These are phyloP conservation scores for Dunckerocampus dactyliophorus DNA, from an alignment of 2,113 vertebrate genomes.

Conservation along the genomic window DNA sequence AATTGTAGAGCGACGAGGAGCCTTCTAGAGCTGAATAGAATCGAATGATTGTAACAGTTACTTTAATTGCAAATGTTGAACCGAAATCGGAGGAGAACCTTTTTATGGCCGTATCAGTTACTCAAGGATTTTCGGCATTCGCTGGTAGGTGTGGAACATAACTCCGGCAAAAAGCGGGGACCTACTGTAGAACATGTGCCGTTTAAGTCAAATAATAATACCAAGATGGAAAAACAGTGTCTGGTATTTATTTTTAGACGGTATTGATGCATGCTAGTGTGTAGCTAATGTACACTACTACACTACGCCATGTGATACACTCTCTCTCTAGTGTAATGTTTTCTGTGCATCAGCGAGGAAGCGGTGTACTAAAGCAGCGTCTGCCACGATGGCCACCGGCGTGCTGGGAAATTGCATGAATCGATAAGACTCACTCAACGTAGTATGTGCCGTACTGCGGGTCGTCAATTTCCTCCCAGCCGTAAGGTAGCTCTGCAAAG, in stretches of 20 bases:
- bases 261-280: conserved; percentile 31
- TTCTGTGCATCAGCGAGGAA: conserved; percentile 14
- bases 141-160: too few relatives aligned
- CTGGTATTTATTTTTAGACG: conserved; percentile 47
- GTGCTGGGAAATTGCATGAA: conserved; percentile 17
- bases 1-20: too few relatives aligned
- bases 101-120: too few relatives aligned
- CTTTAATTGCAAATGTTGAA: too few relatives aligned
- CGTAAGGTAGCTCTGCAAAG: conserved; percentile 90
- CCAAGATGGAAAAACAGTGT: conserved; percentile 4
- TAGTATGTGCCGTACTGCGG: conserved; percentile 97
- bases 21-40: too few relatives aligned
- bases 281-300: conserved; percentile 36
- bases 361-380: not conserved
- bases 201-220: too few relatives aligned
- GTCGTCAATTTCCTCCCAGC: conserved; percentile 98
- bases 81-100: too few relatives aligned
- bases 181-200: too few relatives aligned
- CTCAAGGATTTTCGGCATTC: too few relatives aligned
- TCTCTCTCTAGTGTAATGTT: conserved; percentile 11
- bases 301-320: conserved; percentile 14
- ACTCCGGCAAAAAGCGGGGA: too few relatives aligned
- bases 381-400: conserved; percentile 1
- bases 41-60: too few relatives aligned
- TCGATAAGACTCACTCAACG: conserved; percentile 86